Percentiles rank a stretch among this genome's conserved stretches.
Conservation (phyloP, 2,888 invertebrate genomes). For the Zaprionus obscuricornis region DNA sequence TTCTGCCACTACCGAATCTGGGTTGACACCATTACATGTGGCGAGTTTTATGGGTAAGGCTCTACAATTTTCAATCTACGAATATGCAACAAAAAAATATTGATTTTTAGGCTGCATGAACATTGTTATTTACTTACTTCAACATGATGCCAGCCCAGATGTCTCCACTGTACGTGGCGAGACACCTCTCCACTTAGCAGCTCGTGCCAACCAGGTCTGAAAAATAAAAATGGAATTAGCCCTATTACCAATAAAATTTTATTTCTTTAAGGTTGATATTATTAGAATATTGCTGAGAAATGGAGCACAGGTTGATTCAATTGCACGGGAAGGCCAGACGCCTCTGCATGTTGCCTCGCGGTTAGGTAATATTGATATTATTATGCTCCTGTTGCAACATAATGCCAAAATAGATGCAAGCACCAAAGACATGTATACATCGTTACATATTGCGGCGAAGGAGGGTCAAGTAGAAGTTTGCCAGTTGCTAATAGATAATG, state of each 20-base stretch:
- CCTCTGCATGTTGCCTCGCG: conserved; percentile 97
- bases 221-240: not conserved
- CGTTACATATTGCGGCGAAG: conserved; percentile 98
- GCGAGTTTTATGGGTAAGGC: conserved; percentile 95
- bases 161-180: conserved; percentile 98
- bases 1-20: conserved; percentile 89
- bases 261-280: conserved; percentile 90
- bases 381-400: conserved; percentile 95
- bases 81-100: no score
- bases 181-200: conserved; percentile 97
- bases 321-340: conserved; percentile 95
- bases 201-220: conserved; percentile 91
- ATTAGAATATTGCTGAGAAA: conserved; percentile 97
- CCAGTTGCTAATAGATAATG: conserved; percentile 94
- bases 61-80: not conserved
- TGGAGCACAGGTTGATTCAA: conserved; percentile 91
- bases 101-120: conserved; percentile 92
- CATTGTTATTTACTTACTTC: conserved; percentile 97
- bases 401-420: conserved; percentile 94
- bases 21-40: conserved; percentile 98
- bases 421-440: conserved; percentile 97
- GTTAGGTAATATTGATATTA: conserved; percentile 98
- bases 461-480: conserved; percentile 98
- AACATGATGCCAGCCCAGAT: conserved; percentile 96
- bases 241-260: not conserved